Percentiles rank a stretch among this genome's conserved stretches.
phyloP scores from a whole-genome alignment of 2,888 invertebrate species.

The Odontocerum albicorne region DNA sequence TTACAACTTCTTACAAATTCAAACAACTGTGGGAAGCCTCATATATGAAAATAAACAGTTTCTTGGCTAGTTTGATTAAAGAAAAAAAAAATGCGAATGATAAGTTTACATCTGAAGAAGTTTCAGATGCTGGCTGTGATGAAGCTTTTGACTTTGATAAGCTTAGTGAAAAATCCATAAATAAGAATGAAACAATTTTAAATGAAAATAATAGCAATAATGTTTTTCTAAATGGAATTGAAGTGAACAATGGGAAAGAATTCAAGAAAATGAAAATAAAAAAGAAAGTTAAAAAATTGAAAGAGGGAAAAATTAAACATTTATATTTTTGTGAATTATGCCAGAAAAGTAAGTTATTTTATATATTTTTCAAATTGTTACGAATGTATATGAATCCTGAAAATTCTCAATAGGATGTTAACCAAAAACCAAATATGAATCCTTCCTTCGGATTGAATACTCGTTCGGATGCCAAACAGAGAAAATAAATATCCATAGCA shows the following conservation, averaged over 20 bases:
- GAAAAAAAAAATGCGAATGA: neutral
- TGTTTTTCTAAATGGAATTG: no score
- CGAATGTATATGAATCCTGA: neutral
- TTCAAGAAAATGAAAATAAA: neutral
- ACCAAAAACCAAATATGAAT: no score
- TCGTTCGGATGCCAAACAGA: no score
- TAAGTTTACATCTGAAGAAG: neutral
- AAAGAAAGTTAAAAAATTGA: neutral
- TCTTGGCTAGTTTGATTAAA: neutral
- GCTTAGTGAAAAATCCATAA: neutral
- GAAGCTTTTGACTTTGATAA: neutral
- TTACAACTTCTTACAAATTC: conserved; percentile 30
- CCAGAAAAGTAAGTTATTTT: conserved; percentile 23
- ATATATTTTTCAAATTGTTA: neutral
- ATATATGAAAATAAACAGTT: conserved; percentile 15
- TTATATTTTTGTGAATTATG: conserved; percentile 28
- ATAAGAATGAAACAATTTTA: no score
- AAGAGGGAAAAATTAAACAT: neutral
- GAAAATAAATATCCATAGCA: no score
- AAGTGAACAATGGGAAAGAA: neutral
- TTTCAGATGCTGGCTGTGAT: neutral
- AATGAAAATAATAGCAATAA: no score
- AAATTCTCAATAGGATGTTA: no score
- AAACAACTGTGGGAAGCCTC: conserved; percentile 29
- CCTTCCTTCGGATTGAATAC: no score